Evolutionary conservation across 2,797 vertebrate genomes (phyloP).

Genomic region (Eptatretus atami): DNA sequence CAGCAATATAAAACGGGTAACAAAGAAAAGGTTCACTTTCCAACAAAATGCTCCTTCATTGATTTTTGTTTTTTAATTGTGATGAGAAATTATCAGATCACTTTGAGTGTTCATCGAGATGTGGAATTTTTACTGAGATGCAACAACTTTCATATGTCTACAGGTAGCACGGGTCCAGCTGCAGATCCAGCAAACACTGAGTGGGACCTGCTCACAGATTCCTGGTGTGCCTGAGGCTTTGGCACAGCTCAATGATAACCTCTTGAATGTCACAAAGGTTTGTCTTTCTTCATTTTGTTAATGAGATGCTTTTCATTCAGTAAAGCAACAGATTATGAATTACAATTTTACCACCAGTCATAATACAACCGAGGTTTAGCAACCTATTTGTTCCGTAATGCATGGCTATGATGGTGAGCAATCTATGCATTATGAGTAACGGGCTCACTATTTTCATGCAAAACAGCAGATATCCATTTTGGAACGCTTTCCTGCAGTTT

Average conservation of each 20-base stretch:
- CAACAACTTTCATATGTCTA: not conserved
- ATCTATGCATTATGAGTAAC: too few species aligned
- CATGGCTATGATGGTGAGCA: too few species aligned
- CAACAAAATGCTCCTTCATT: too few species aligned
- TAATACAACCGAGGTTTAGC: not conserved
- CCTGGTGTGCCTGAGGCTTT: slow-evolving; percentile 52
- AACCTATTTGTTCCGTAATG: slow-evolving; percentile 9
- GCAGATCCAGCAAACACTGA: slow-evolving; percentile 70
- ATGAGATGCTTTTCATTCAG: not conserved
- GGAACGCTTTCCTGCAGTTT: too few species aligned
- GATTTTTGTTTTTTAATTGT: too few species aligned
- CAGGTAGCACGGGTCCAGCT: slow-evolving; percentile 85
- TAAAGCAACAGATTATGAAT: not conserved
- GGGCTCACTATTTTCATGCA: too few species aligned
- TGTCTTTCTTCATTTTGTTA: not conserved
- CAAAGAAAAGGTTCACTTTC: too few species aligned
- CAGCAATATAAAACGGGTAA: too few species aligned
- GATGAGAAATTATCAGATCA: too few species aligned
- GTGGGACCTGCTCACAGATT: slow-evolving; percentile 47
- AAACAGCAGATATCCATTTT: too few species aligned
- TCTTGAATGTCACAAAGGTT: slow-evolving; percentile 95
- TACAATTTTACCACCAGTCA: not conserved
- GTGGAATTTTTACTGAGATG: too few species aligned
- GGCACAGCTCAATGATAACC: slow-evolving; percentile 51
- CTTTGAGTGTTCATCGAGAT: too few species aligned